Evolutionary conservation across 2,888 invertebrate species (phyloP), one percentile per base, ranked within the genome.

Genomic region (Steinernema hermaphroditum): DNA sequence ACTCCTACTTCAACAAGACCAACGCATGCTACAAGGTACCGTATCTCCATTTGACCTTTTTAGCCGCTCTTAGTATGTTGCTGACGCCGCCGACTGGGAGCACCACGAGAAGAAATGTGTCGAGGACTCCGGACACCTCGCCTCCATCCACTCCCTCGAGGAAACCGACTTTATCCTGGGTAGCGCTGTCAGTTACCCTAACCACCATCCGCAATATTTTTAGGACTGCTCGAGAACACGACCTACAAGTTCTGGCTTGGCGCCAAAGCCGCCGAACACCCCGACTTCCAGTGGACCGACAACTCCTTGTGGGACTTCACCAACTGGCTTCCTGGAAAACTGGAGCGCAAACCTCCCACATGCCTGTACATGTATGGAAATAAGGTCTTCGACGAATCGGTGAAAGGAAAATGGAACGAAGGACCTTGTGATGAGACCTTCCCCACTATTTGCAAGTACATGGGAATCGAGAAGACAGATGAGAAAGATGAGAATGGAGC

Each of bases 261-360:
- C 32, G 62, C 62, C 32, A 29, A 34, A 4, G 62, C 62, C 32
- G 27, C 22, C 14, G 27, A 22, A 27, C 62, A 62, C n/a, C 62
- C 54, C 24, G 54, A 62, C 62, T 62, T 62, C 62, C 62, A 62
- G 62, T 62, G 62, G 62, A 62, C 32, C 29, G 32, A 62, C 32
- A 62, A 62, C 62, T 29, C 62, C 6, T 16, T 62, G 16, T 62
- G 62, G 62, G 62, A 62, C 62, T 62, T 32, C 34, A 32, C 62
- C 32, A 12, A 32, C 62, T 62, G 62, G 62, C 29, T 62, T 14
- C 1, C 34, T 16, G 32, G 62, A 1, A 34, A 32, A 16, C 62
- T 27, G 1, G 16, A 27, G n/a, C n/a, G n/a, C 16, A 27, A 62
- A n/a, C 22, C 62, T 2, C 29, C 16, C 62, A 32, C 22, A 12